phyloP scores from a whole-genome alignment of 2,113 vertebrate species.

The Dryoscopus gambensis region DNA sequence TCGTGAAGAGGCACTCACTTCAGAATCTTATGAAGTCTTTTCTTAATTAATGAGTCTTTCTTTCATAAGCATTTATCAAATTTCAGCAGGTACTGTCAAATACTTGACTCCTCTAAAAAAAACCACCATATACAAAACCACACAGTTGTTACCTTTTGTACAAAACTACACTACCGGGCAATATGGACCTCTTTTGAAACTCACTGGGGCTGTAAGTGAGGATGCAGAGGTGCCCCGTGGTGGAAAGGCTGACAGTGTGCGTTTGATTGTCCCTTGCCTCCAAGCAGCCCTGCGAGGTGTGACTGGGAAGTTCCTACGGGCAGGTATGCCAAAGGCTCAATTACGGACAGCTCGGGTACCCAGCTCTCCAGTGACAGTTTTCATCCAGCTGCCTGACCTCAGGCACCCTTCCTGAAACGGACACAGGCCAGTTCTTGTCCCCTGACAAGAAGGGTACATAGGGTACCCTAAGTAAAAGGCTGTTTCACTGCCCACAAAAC shows the following conservation, averaged over 20 bases:
- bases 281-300: not conserved
- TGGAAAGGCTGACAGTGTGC: not conserved
- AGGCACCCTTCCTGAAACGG: not conserved
- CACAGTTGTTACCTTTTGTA: not conserved
- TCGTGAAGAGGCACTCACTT: not conserved
- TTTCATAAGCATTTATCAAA: not conserved
- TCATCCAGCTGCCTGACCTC: not conserved
- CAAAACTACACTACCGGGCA: not conserved
- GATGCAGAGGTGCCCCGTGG: not conserved
- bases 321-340: not conserved
- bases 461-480: not conserved
- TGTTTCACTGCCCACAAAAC: not conserved
- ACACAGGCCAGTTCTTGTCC: not conserved
- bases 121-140: not conserved
- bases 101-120: not conserved
- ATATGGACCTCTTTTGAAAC: not conserved
- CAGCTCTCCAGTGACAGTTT: not conserved
- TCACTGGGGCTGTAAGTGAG: accelerated
- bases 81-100: not conserved
- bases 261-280: not conserved
- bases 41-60: not conserved
- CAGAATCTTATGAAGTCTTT: not conserved
- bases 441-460: not conserved
- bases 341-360: not conserved
- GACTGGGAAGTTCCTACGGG: not conserved